These are phyloP conservation scores for Coranthus polyacanthus DNA, from an alignment of 2,797 vertebrate species.

Conservation along the genomic window DNA sequence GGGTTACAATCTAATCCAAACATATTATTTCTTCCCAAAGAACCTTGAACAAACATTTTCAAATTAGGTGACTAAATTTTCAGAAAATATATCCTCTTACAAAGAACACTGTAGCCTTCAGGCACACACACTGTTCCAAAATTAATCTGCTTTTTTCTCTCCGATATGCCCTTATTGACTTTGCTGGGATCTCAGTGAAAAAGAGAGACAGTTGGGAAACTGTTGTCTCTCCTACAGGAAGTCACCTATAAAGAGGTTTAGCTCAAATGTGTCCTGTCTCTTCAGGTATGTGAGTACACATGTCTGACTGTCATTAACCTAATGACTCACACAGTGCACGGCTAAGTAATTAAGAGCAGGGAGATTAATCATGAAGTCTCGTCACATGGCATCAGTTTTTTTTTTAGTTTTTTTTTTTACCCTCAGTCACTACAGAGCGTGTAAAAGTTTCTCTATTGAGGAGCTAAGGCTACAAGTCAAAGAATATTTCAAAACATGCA, in stretches of 20 bases:
- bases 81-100: slow-evolving; percentile 13
- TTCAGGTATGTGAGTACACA: slow-evolving; percentile 51
- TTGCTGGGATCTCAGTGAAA: slow-evolving; percentile 35
- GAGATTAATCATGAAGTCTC: slow-evolving; percentile 51
- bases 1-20: slow-evolving; percentile 6
- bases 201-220: neutral
- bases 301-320: slow-evolving; percentile 52
- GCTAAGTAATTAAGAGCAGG: slow-evolving; percentile 55
- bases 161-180: slow-evolving; percentile 28
- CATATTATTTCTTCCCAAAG: slow-evolving; percentile 12
- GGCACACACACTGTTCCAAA: slow-evolving; percentile 14
- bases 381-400: slow-evolving; percentile 12
- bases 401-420: neutral
- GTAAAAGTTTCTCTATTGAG: neutral
- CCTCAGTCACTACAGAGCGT: neutral
- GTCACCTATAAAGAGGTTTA: slow-evolving; percentile 40
- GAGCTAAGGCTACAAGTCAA: slow-evolving; percentile 10
- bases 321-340: slow-evolving; percentile 42
- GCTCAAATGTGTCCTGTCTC: slow-evolving; percentile 40
- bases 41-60: slow-evolving; percentile 22
- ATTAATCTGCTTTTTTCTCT: slow-evolving; percentile 42
- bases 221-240: slow-evolving; percentile 41
- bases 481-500: slow-evolving; percentile 35
- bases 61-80: slow-evolving; percentile 24
- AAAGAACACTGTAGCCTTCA: slow-evolving; percentile 16